Conservation (phyloP, 1,140 invertebrate genomes). For the Drosophila quadrilineata region DNA sequence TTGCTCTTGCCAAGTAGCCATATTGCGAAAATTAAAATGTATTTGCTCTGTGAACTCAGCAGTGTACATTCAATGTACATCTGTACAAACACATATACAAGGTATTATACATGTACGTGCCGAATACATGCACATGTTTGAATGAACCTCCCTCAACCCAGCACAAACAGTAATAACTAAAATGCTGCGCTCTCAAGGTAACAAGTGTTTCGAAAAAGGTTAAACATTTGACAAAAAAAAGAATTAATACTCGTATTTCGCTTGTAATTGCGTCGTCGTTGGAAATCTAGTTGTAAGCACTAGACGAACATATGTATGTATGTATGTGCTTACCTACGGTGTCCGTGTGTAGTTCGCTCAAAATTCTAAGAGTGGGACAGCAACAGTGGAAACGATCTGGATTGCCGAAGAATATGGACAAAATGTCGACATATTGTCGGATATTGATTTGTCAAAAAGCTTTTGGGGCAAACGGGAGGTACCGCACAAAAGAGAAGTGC, state of each 20-base stretch:
- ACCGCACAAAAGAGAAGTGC: constrained; percentile 1
- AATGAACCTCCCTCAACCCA: constrained; percentile 75
- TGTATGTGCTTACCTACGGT: too few species aligned
- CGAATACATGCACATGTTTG: constrained; percentile 27
- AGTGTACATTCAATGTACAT: constrained; percentile 2
- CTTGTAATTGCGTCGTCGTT: constrained; percentile 41
- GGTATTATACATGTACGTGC: constrained; percentile 3
- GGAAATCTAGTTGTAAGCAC: constrained; percentile 27
- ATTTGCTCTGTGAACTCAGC: constrained; percentile 46
- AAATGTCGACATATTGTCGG: constrained; percentile 27
- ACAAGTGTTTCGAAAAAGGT: constrained; percentile 63
- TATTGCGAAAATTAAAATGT: constrained; percentile 72
- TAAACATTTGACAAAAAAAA: constrained; percentile 45
- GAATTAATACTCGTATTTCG: constrained; percentile 46
- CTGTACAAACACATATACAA: constrained; percentile 7
- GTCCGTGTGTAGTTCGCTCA: constrained; percentile 29
- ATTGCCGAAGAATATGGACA: constrained; percentile 3
- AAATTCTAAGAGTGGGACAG: neutral
- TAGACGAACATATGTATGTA: too few species aligned
- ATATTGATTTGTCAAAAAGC: constrained; percentile 74
- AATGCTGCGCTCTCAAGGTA: constrained; percentile 55
- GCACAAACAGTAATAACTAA: constrained; percentile 33
- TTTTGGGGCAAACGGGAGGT: constrained; percentile 24
- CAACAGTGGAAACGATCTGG: neutral
- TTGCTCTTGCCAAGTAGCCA: constrained; percentile 49